Percentiles rank a stretch among this genome's conserved stretches.
Conservation (phyloP, 2,797 vertebrate genomes). For the Yasuhikotakia modesta region DNA sequence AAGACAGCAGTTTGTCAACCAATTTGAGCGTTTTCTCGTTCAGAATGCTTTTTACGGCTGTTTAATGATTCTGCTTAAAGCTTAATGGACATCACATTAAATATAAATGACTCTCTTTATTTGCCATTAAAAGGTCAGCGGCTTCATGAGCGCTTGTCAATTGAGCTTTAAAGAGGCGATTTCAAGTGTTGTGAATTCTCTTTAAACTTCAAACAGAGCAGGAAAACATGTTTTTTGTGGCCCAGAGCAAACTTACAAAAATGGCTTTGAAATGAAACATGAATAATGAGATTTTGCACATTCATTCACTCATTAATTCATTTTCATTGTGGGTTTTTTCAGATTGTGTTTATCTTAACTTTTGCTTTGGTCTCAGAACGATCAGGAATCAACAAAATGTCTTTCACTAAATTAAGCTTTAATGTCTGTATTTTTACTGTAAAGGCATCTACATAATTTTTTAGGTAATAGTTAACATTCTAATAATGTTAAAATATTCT, state of each 20-base stretch:
- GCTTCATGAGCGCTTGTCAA: background rate
- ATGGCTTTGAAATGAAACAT: background rate
- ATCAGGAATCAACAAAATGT: background rate
- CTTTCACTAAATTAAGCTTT: background rate
- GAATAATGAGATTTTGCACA: background rate
- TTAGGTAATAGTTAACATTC: too few relatives aligned
- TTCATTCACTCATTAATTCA: background rate
- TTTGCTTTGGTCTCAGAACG: constrained; percentile 6
- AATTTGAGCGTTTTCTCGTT: background rate
- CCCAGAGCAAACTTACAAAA: background rate
- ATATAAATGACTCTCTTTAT: constrained; percentile 45
- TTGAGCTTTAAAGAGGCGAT: constrained; percentile 13
- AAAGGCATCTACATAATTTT: background rate
- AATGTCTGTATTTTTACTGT: background rate
- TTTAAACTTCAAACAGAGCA: background rate
- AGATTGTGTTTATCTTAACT: too few relatives aligned
- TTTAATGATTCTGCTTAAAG: constrained; percentile 45
- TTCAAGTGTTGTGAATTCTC: background rate
- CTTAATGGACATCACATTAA: constrained; percentile 51
- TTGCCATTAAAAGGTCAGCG: constrained; percentile 43
- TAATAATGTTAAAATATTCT: too few relatives aligned
- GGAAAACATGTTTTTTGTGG: background rate
- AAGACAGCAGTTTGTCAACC: background rate
- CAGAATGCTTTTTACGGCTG: background rate
- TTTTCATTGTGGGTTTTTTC: background rate